phyloP scores from a whole-genome alignment of 2,888 invertebrate genomes.

The Xylophagus ater region DNA sequence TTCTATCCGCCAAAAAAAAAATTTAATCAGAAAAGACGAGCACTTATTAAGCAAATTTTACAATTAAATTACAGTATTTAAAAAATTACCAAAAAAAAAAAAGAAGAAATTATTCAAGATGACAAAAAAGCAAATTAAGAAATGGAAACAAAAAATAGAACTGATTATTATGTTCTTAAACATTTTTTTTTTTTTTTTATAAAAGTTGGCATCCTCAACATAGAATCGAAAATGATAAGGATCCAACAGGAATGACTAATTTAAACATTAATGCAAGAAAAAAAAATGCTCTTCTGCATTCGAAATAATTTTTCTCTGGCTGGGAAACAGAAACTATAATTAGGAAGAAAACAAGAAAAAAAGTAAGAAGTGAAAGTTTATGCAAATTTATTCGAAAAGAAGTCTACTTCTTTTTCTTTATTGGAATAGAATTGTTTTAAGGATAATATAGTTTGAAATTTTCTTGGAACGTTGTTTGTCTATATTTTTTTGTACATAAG shows the following conservation, averaged over 20 bases:
- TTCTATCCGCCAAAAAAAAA: no score
- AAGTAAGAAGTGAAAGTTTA: conserved; percentile 3
- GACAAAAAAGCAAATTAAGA: conserved; percentile 5
- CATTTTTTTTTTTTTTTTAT: neutral
- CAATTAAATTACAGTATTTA: neutral
- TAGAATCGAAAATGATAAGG: conserved; percentile 3
- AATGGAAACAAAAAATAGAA: no score
- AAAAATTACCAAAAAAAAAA: neutral
- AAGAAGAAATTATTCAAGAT: conserved; percentile 1
- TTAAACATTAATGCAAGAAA: conserved; percentile 8
- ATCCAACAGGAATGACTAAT: conserved; percentile 7
- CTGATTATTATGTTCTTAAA: neutral
- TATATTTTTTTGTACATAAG: no score
- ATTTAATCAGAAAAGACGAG: no score
- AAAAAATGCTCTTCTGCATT: conserved; percentile 9
- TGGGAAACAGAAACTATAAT: neutral
- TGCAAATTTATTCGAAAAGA: conserved; percentile 10
- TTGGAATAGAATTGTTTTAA: no score
- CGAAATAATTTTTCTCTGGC: conserved; percentile 1
- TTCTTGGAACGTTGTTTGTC: no score
- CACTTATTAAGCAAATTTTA: no score
- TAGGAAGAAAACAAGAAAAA: conserved; percentile 1
- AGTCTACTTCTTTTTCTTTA: no score
- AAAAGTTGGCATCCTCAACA: neutral
- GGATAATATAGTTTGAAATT: no score